A percentile compares a stretch with the other conserved stretches of the same genome.
phyloP scores from a whole-genome alignment of 2,888 invertebrate species.

The Drosophila vallismaia region DNA sequence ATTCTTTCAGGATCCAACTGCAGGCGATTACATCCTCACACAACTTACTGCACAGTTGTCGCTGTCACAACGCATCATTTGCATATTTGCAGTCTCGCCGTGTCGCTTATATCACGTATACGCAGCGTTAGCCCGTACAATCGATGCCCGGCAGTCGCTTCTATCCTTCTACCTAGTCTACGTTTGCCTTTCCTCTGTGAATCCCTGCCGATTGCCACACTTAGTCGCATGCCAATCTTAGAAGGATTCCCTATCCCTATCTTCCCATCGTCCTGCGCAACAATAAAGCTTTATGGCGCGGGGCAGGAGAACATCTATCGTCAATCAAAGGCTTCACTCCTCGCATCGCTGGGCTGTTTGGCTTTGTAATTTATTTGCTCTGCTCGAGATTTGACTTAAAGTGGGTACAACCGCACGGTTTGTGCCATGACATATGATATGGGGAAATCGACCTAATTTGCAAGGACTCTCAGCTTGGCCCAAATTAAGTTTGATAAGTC shows the following conservation, averaged over 20 bases:
- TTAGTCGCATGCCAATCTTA: conserved; percentile 16
- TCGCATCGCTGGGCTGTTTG: conserved; percentile 2
- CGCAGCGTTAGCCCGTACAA: conserved; percentile 33
- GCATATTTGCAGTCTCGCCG: conserved; percentile 45
- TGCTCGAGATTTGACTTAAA: conserved; percentile 39
- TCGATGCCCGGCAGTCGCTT: conserved; percentile 36
- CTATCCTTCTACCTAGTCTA: not conserved
- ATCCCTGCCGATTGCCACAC: conserved; percentile 6
- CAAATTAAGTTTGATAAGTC: not conserved
- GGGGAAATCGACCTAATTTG: conserved; percentile 33
- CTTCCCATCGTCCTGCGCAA: not conserved
- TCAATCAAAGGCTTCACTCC: conserved; percentile 19
- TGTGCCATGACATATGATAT: conserved; percentile 38
- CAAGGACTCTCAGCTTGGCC: not conserved
- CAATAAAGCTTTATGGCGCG: conserved; percentile 20
- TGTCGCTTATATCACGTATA: conserved; percentile 53
- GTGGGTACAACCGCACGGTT: conserved; percentile 30
- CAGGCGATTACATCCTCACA: conserved; percentile 32
- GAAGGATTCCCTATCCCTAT: not conserved
- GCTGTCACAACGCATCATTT: conserved; percentile 55
- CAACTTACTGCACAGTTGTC: conserved; percentile 22
- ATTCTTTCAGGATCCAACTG: not conserved
- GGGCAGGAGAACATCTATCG: conserved; percentile 20
- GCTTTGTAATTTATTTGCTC: conserved; percentile 38
- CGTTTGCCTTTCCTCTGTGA: not conserved